Evolutionary conservation across 1,140 invertebrate species (phyloP), one percentile per base, ranked within the genome.

Genomic region (Mamestra configurata): DNA sequence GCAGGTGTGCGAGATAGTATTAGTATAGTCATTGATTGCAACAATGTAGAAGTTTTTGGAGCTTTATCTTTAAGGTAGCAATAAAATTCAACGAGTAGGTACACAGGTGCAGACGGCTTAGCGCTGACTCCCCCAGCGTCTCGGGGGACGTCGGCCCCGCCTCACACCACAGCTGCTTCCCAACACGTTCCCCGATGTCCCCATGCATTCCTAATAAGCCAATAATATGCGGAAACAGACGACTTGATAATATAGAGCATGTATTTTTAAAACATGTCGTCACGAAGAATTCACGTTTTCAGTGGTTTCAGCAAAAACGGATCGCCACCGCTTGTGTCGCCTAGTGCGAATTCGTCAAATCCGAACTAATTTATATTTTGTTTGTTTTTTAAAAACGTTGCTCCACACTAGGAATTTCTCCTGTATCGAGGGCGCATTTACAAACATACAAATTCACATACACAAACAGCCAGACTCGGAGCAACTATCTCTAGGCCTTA

Each of bases 1-100:
- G 83, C 87, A 90, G 91, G 89, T 91, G 87, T 72, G 49, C 76
- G 89, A 91, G 90, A 49, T 10, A 88, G 85, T 59, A 59, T 51
- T 59, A 88, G 85, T 59, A 59, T 51, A 49, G 37, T 72, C 24
- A 35, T 20, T 77, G 73, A 81, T 77, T 61, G 55, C 53, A 59
- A 81, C 43, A 51, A 70, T 70, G 66, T 70, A 46, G 43, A 70
- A 49, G 43, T 70, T 70, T 70, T 70, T 2, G 22, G 24, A n/a
- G 20, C 18, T 43, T 40, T 40, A 57, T 55, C 37, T 43, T 73
- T 1, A 57, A 40, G 53, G n/a, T 10, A 53, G 70, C n/a, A 59
- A 64, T 64, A 64, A 51, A 64, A 61, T 11, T 11, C 35, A 77
- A 55, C 31, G 5, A 77, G 75, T 68, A 68, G 46, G 75, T 77